Conservation (phyloP, 2,888 invertebrate species). For the Drosophila borborema region DNA sequence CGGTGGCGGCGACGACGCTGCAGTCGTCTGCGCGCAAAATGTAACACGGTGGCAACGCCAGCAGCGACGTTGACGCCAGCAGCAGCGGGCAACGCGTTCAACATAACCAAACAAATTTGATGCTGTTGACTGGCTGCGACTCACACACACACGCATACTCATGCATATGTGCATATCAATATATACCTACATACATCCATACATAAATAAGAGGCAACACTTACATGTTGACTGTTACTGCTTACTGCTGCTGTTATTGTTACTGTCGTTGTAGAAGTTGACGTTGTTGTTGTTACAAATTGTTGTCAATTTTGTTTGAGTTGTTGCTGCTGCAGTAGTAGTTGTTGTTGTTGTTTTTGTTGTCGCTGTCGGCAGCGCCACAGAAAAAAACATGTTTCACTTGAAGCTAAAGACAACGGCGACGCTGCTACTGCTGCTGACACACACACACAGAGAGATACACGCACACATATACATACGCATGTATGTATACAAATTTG, state of each 20-base stretch:
- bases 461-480: conserved; percentile 16
- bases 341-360: conserved; percentile 32
- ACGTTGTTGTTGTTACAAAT: conserved; percentile 24
- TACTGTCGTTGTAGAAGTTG: conserved; percentile 13
- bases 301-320: conserved; percentile 44
- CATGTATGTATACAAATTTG: conserved; percentile 37
- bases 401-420: conserved; percentile 49
- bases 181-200: conserved; percentile 9
- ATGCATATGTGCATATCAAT: conserved; percentile 6
- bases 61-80: conserved; percentile 63
- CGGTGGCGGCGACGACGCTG: conserved; percentile 42
- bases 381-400: conserved; percentile 74
- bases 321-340: conserved; percentile 14
- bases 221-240: conserved; percentile 49
- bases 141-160: conserved; percentile 1
- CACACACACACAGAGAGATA: conserved; percentile 33
- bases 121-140: conserved; percentile 44
- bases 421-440: conserved; percentile 42
- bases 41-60: conserved; percentile 61
- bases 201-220: conserved; percentile 29
- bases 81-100: conserved; percentile 53
- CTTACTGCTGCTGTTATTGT: conserved; percentile 13
- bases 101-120: conserved; percentile 72
- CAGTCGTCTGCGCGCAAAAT: conserved; percentile 55
- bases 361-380: conserved; percentile 11